These are phyloP conservation scores for Penaeus indicus DNA, from an alignment of 1,140 invertebrate species.

Conservation along the genomic window DNA sequence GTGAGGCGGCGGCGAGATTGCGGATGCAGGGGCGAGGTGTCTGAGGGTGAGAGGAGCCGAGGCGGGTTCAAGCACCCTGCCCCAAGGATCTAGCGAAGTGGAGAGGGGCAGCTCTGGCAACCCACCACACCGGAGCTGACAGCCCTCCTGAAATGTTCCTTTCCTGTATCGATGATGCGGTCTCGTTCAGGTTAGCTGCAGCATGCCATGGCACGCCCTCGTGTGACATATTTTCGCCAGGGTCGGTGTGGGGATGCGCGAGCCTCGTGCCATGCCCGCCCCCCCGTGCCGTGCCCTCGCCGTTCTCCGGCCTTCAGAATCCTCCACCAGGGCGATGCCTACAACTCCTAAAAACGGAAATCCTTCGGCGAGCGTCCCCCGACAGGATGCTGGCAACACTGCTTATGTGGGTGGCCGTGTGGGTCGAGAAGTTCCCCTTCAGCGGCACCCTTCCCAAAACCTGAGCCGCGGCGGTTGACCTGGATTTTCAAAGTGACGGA, in stretches of 20 bases:
- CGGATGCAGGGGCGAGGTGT: no score
- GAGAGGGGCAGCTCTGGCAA: no score
- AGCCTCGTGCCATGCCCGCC: no score
- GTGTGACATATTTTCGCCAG: not conserved
- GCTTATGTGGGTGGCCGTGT: slow-evolving; percentile 33
- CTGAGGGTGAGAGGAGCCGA: no score
- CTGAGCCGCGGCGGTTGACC: slow-evolving; percentile 43
- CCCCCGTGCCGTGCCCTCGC: no score
- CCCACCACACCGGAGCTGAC: slow-evolving; percentile 19
- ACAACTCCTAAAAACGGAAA: not conserved
- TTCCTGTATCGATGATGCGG: slow-evolving; percentile 52
- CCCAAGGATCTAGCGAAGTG: no score
- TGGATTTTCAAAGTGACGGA: slow-evolving; percentile 12
- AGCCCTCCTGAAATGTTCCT: slow-evolving; percentile 38
- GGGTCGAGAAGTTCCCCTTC: slow-evolving; percentile 45
- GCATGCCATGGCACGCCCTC: slow-evolving; percentile 31
- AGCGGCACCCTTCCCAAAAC: slow-evolving; percentile 39
- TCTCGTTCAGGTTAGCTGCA: slow-evolving; percentile 49
- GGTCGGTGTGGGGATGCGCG: not conserved
- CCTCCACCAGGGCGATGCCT: not conserved
- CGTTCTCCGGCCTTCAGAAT: no score
- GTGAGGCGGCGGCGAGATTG: no score
- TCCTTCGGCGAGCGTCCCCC: slow-evolving; percentile 4
- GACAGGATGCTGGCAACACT: slow-evolving; percentile 32
- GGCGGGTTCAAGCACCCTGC: no score